Evolutionary conservation across 2,888 invertebrate genomes (phyloP), one percentile per base, ranked within the genome.

Genomic region (Lepidocyrtinus sp.): DNA sequence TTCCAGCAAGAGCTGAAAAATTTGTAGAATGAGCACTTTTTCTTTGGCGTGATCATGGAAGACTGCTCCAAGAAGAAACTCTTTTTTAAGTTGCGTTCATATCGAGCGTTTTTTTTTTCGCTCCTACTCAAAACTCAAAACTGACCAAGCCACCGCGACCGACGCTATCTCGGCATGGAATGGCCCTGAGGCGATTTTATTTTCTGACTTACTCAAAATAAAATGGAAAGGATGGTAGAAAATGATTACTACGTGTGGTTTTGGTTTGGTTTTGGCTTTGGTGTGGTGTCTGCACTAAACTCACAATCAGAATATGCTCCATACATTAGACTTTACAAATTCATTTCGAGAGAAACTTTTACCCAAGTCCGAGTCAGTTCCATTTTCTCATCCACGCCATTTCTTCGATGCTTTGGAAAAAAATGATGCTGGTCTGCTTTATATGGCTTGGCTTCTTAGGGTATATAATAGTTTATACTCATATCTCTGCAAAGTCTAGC

Each of bases 131-230:
- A 55, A 55, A 59, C 59, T 59, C 19, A 59, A 59, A 59, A 26
- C 26, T 67, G 80, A 80, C 80, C 80, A 80, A 80, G 80, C 79
- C 79, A 80, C 79, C 69, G 64, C 75, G 69, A 80, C 80, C 80
- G 80, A 80, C 80, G 80, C 80, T 80, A 80, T 80, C 80, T 69
- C 80, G 80, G 80, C 80, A 80, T 80, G 80, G 80, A 80, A 80
- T 80, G 67, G 69, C 75, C 80, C 80, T 74, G 64, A 61, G 74
- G 80, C 74, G 45, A 74, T 74, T 80, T 22, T 75, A 19, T 69
- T 59, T 65, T 25, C 62, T 46, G 70, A 74, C 73, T 62, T 78
- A 25, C 21, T 19, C 22, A 59, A 9, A 55, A 55, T 55, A 59
- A 17, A 17, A 50, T 50, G 50, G 50, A 50, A 22, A 59, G 59